phyloP scores from a whole-genome alignment of 1,140 invertebrate species.

The Diachasmimorpha longicaudata region DNA sequence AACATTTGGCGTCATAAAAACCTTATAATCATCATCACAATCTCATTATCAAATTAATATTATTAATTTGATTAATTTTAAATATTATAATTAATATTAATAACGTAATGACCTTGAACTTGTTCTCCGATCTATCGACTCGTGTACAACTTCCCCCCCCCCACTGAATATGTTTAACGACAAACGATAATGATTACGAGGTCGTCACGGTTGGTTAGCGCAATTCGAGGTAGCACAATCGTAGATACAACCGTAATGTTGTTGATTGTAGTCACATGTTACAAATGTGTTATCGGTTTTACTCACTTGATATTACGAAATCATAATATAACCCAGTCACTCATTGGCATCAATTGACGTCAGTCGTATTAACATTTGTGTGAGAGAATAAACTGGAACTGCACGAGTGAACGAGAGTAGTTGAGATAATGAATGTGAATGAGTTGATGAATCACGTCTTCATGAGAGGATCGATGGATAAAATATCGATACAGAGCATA shows the following conservation, averaged over 20 bases:
- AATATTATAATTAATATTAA: background rate
- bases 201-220: constrained; percentile 20
- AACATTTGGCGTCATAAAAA: too few species aligned
- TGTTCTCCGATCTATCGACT: background rate
- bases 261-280: background rate
- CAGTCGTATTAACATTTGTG: background rate
- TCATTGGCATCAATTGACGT: background rate
- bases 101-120: background rate
- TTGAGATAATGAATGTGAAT: background rate
- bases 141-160: background rate
- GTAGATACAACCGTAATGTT: background rate
- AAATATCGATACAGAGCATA: background rate
- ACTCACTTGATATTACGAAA: background rate
- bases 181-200: constrained; percentile 26
- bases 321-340: background rate
- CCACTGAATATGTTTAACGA: constrained; percentile 17
- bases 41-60: too few species aligned
- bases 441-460: background rate
- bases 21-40: too few species aligned
- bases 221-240: background rate
- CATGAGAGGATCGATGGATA: background rate
- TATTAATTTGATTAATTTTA: too few species aligned
- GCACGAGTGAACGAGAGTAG: background rate
- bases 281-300: background rate
- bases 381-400: background rate